Base-by-base conservation (phyloP, 2,113 vertebrate genomes). In the Collichthys lucidus region DNA sequence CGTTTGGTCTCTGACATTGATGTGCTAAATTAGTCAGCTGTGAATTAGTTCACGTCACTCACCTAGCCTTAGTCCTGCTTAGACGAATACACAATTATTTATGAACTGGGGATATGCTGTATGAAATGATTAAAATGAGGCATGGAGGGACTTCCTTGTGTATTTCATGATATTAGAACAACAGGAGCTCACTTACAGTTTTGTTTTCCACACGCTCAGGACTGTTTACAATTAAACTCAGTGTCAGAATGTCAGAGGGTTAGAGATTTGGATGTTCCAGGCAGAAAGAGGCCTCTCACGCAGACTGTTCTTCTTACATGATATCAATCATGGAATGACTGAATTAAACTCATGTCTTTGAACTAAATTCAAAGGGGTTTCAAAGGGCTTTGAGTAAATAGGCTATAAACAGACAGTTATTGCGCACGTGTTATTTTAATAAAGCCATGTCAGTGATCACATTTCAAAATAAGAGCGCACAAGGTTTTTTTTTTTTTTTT, bases 21-120 rank as follows among this genome's bases (percentile, higher is more conserved):
- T 80, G 85, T 26, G 46, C 74, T 76, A 56, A 86, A 87, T 89
- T 60, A 83, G 64, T 84, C 47, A 66, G 62, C 63, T 70, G 77
- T 82, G 83, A 87, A 84, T 75, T 57, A 8, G 65, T 11, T 35
- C 55, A 70, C 26, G 63, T 70, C 69, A 74, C 76, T 79, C 79
- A 81, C 8, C 22, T 11, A 22, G 44, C 52, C 29, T 70, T 44
- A 49, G 19, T 64, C 52, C 61, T 42, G 53, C 59, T 80, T 60
- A 80, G 57, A 81, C 50, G 76, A 79, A 65, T 72, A 72, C 84
- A 74, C 50, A 75, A 61, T 57, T 46, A 47, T 50, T 50, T 3
- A 53, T 12, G 47, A 40, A 17, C 35, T 17, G 24, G 22, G 14
- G 19, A 40, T 65, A 67, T 42, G 80, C 16, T 44, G 35, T 62